Conservation (phyloP, 2,888 invertebrate genomes). For the Macropis europaea region DNA sequence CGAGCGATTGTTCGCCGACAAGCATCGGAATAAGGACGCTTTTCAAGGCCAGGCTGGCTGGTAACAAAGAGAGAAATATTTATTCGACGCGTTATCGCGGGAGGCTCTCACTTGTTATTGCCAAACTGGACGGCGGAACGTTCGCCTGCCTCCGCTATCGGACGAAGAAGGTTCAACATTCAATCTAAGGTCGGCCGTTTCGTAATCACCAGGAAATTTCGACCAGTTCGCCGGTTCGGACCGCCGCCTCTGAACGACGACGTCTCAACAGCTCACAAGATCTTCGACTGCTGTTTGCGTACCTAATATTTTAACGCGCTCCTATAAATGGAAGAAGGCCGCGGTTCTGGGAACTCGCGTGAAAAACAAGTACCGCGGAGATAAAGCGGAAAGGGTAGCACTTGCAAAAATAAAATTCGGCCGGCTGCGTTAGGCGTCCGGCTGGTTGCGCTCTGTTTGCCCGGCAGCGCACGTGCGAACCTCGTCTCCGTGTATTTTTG, state of each 20-base stretch:
- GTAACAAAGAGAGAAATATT: slow-evolving; percentile 35
- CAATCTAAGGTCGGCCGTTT: slow-evolving; percentile 66
- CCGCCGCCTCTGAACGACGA: no score
- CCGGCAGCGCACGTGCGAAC: neutral
- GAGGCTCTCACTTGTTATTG: slow-evolving; percentile 45
- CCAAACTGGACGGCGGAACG: slow-evolving; percentile 42
- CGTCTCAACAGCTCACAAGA: no score
- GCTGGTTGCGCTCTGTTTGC: slow-evolving; percentile 29
- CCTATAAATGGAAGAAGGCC: neutral
- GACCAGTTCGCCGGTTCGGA: neutral
- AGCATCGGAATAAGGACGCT: slow-evolving; percentile 31
- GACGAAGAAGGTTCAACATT: slow-evolving; percentile 66
- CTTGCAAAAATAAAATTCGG: slow-evolving; percentile 52
- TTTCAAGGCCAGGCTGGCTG: slow-evolving; percentile 37
- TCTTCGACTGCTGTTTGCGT: neutral
- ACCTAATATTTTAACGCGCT: neutral
- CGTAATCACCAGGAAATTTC: slow-evolving; percentile 24
- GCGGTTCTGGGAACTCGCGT: slow-evolving; percentile 30
- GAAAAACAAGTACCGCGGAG: slow-evolving; percentile 14
- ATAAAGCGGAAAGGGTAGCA: slow-evolving; percentile 10
- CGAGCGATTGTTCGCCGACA: slow-evolving; percentile 24
- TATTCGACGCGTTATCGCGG: slow-evolving; percentile 33
- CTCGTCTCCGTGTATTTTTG: slow-evolving; percentile 19
- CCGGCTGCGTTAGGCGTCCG: neutral
- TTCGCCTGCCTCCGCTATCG: slow-evolving; percentile 33